Evolutionary conservation across 2,113 vertebrate genomes (phyloP).

Genomic region (Oreotrochilus melanogaster): DNA sequence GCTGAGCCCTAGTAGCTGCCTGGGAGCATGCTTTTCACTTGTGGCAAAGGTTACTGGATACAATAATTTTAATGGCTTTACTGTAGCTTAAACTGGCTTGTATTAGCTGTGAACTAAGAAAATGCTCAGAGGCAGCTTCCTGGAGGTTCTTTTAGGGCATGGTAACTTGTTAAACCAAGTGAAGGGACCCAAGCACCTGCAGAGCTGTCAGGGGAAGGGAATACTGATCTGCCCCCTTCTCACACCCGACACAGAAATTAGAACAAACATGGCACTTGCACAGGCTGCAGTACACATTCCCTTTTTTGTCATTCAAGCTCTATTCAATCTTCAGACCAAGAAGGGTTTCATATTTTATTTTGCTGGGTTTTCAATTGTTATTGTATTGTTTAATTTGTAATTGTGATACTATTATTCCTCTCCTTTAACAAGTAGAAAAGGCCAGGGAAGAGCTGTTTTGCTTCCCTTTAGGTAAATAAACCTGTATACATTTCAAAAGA

Average conservation of each 20-base stretch:
- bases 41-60: not conserved
- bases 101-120: not conserved
- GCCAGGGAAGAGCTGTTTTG: not conserved
- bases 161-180: not conserved
- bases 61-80: not conserved
- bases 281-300: not conserved
- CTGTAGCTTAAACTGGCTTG: not conserved
- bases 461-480: constrained; percentile 39
- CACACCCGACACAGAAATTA: not conserved
- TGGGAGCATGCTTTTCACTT: not conserved
- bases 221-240: not conserved
- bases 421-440: not conserved
- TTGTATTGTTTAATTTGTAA: too few relatives aligned
- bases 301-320: not conserved
- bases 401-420: not conserved
- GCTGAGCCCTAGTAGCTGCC: not conserved
- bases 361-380: not conserved
- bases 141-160: not conserved
- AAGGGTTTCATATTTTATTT: not conserved
- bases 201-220: not conserved
- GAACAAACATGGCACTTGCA: rapidly evolving
- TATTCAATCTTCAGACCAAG: not conserved
- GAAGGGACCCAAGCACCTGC: not conserved
- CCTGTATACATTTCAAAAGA: not conserved
- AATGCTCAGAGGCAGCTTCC: not conserved